phyloP scores from a whole-genome alignment of 2,113 vertebrate genomes.

The Osmerus eperlanus region DNA sequence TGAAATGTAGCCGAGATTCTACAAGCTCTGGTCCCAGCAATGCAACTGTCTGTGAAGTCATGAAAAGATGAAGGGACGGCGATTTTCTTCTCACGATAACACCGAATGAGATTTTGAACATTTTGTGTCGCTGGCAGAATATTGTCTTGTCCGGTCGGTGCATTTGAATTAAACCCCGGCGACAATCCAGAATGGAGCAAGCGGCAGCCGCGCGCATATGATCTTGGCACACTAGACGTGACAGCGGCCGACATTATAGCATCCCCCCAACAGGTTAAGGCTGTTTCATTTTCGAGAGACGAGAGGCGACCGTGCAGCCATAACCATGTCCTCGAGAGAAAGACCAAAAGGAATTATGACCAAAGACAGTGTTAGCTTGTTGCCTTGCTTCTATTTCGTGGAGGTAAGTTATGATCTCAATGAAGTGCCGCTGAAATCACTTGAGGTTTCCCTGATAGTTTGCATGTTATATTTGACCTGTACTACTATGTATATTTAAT shows the following conservation, averaged over 20 bases:
- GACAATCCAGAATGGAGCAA: conserved; percentile 67
- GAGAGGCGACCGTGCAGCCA: conserved; percentile 20
- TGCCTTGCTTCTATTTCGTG: conserved; percentile 97
- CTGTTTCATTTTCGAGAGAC: background rate
- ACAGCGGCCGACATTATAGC: conserved; percentile 18
- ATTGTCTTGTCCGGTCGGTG: too few relatives aligned
- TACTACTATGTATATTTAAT: too few relatives aligned
- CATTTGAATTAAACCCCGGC: background rate
- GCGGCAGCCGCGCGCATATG: conserved; percentile 52
- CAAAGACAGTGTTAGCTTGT: conserved; percentile 93
- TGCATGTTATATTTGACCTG: too few relatives aligned
- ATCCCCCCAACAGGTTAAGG: conserved; percentile 25
- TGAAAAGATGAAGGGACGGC: background rate
- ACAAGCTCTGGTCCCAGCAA: background rate
- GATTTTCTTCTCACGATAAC: background rate
- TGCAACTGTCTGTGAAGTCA: background rate
- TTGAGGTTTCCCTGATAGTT: too few relatives aligned
- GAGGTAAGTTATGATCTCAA: conserved; percentile 78
- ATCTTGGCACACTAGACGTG: conserved; percentile 31
- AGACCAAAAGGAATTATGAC: conserved; percentile 77
- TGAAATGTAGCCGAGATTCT: background rate
- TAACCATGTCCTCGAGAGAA: conserved; percentile 86
- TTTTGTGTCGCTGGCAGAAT: too few relatives aligned
- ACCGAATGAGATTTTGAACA: too few relatives aligned
- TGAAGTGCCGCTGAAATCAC: too few relatives aligned